A percentile compares a stretch with the other conserved stretches of the same genome.
Evolutionary conservation across 2,888 invertebrate genomes (phyloP).

Genomic region (Pseudococcus longispinus): DNA sequence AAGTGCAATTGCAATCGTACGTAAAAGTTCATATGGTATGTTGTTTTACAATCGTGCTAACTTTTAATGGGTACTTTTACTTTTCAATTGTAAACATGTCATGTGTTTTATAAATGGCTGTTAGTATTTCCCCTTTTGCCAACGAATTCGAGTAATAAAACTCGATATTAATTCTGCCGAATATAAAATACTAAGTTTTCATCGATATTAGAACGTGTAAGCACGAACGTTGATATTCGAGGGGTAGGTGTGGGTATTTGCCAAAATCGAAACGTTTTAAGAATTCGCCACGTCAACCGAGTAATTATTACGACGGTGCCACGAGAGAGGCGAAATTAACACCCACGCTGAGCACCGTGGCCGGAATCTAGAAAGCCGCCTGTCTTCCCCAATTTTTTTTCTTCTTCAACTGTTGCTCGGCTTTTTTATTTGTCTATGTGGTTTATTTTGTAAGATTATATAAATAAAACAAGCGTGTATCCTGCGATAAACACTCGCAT

Average conservation of each 20-base stretch:
- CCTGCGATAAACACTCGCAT: slow-evolving; percentile 22
- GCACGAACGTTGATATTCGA: not conserved
- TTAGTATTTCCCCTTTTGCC: not conserved
- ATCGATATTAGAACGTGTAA: not conserved
- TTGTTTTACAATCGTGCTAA: not conserved
- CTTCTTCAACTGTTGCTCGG: not conserved
- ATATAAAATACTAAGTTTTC: not conserved
- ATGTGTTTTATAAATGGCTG: not conserved
- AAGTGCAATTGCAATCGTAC: not conserved
- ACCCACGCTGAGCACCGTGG: not conserved
- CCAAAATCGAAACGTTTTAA: slow-evolving; percentile 27
- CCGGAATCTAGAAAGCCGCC: not conserved
- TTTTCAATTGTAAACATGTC: not conserved
- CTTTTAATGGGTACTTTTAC: slow-evolving; percentile 3
- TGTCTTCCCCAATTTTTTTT: not conserved
- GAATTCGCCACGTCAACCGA: not conserved
- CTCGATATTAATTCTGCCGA: not conserved
- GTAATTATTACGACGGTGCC: not conserved
- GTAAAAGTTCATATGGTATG: too few species aligned
- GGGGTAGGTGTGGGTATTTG: not conserved
- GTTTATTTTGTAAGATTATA: slow-evolving; percentile 26
- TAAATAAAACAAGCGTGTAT: slow-evolving; percentile 22
- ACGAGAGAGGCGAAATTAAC: not conserved
- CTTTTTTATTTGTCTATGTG: not conserved
- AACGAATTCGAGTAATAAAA: not conserved